Evolutionary conservation across 2,888 invertebrate species (phyloP), one percentile per base, ranked within the genome.

Genomic region (Spialia ferax): DNA sequence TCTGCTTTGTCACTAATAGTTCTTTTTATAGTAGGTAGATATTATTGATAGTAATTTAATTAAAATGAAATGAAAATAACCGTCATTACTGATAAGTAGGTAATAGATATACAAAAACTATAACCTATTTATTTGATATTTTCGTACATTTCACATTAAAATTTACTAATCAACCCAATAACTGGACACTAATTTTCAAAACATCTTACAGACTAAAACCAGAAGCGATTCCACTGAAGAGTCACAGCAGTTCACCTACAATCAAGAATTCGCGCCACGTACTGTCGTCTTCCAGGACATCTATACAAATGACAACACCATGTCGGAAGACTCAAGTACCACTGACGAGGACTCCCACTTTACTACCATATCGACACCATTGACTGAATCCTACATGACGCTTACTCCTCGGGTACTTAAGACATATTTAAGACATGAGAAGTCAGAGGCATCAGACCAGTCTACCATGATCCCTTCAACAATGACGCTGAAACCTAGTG

Each of bases 251-350:
- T 79, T 77, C 26, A 68, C 66, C 2, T 77, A 74, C 63, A 75
- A 74, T 54, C 73, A 70, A 2, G 68, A 72, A 15, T 79, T 73
- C 38, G 74, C 79, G 0, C 81, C 84, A 0, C 75, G 85, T 0
- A 77, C 84, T 0, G 73, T 84, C 0, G 79, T 84, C 71, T 85
- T 88, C 69, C 77, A 84, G 42, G 88, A 89, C 11, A 82, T 87
- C 15, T 86, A 82, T 74, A 77, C 79, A 0, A 84, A 78, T 73
- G 77, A 67, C 18, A 35, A 65, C 32, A 3, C 57, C 1, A 11
- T 26, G 0, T 18, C 76, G 0, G 81, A 80, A 0, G 82, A 84
- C 0, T 54, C 70, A 2, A 52, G 59, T 0, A 79, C 72, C 55
- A 77, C 79, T 0, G 82, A 32, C 10, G 32, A 83, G 2, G 79